Percentiles rank a stretch among this genome's conserved stretches.
phyloP scores from a whole-genome alignment of 2,888 invertebrate genomes.

The Acholoe squamosa region DNA sequence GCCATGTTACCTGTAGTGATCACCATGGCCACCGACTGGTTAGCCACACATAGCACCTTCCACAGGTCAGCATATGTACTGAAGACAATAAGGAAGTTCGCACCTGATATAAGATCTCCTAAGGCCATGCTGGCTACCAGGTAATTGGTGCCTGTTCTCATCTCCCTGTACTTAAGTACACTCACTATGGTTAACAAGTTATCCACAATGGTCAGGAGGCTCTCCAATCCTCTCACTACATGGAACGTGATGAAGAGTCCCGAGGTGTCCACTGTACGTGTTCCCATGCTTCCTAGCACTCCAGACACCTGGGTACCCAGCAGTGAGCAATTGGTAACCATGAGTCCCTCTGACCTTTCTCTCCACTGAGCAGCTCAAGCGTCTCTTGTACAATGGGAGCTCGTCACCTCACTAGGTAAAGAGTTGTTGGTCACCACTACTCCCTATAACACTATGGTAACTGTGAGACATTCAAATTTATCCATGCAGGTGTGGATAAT shows the following conservation, averaged over 20 bases:
- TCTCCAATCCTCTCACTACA: constrained; percentile 11
- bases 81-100: background rate
- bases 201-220: constrained; percentile 8
- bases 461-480: too few species aligned
- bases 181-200: background rate
- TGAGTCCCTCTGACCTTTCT: too few species aligned
- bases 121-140: constrained; percentile 32
- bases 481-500: too few species aligned
- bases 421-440: too few species aligned
- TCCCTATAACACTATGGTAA: too few species aligned
- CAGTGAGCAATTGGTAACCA: too few species aligned
- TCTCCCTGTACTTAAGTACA: background rate
- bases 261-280: background rate
- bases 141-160: constrained; percentile 12
- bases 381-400: too few species aligned
- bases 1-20: background rate
- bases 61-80: background rate
- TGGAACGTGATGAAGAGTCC: background rate
- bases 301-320: too few species aligned
- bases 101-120: background rate
- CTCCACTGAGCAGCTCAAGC: too few species aligned
- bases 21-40: constrained; percentile 33
- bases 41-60: background rate
- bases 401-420: too few species aligned
- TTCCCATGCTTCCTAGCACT: background rate